Base-by-base conservation (phyloP, 1,140 invertebrate species). In the Teleogryllus occipitalis region DNA sequence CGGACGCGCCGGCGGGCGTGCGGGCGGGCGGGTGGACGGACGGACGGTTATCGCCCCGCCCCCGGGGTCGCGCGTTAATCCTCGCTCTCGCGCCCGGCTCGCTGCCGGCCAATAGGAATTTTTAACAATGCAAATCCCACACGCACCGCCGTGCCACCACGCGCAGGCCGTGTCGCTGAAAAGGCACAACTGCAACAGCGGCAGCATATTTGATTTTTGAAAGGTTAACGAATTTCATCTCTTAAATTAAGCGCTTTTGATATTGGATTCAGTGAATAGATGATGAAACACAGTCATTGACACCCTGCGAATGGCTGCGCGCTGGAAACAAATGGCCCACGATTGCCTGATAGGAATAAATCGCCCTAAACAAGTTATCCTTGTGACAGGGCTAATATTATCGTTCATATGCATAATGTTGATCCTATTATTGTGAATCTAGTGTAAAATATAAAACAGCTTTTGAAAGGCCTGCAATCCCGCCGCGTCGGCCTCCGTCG, bases 401-500 rank as follows among this genome's bases (percentile, higher is more conserved):
- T 65, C 54, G 54, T 65, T 65, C 54, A 65, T 65, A 65, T 65
- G 54, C 54, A 65, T 65, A 65, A 65, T 65, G 54, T 65, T 65
- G 54, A 65, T 65, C 54, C 54, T 65, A 65, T 65, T 65, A 65
- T 65, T 65, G 54, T 65, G 54, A 65, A 65, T 65, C 54, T 65
- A 65, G 54, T 65, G 54, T 65, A 65, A 65, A 65, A 65, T 65
- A 65, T 65, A 65, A 65, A 65, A 65, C 54, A 65, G 54, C 54
- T 65, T 65, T 65, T 65, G 54, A 65, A 65, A 65, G 54, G 54
- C 54, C 54, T 65, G 54, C 54, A 65, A 65, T 65, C 54, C 54
- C 54, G 54, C 10, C 10, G 54, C 54, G 54, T 65, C 54, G 54
- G 18, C 10, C 54, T 65, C 18, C 54, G 54, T 65, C 54, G 54